Conservation (phyloP, 2,797 vertebrate species). For the Tamandua tetradactyla region DNA sequence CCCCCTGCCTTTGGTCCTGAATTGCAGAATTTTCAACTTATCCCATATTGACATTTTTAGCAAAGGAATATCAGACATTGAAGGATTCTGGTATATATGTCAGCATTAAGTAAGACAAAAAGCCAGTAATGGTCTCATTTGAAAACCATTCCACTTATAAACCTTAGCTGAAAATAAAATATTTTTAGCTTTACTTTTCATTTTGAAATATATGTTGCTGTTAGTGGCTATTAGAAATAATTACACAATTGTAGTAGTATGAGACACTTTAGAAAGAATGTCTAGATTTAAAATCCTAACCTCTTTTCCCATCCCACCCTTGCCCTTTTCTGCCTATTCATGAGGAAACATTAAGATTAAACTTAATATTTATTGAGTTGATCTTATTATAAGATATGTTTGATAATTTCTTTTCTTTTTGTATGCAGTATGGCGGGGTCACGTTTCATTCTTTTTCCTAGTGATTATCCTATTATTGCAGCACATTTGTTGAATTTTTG, state of each 20-base stretch:
- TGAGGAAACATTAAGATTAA: slow-evolving; percentile 36
- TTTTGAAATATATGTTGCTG: not conserved
- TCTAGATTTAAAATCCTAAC: slow-evolving; percentile 45
- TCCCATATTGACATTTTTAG: slow-evolving; percentile 42
- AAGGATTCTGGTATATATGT: slow-evolving; percentile 44
- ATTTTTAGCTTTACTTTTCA: slow-evolving; percentile 10
- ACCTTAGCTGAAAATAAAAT: slow-evolving; percentile 48
- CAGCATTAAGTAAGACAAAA: slow-evolving; percentile 50
- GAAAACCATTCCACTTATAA: slow-evolving; percentile 28
- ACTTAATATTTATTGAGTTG: slow-evolving; percentile 5
- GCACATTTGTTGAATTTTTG: no score
- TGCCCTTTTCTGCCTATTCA: not conserved
- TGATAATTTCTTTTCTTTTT: no score
- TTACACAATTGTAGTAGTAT: slow-evolving; percentile 11
- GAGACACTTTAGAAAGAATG: not conserved
- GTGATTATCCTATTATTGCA: no score
- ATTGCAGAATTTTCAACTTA: slow-evolving; percentile 36
- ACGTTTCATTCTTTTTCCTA: no score
- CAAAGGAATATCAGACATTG: not conserved
- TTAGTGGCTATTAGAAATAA: slow-evolving; percentile 15
- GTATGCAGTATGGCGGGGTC: no score
- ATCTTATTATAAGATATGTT: not conserved
- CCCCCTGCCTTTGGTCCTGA: not conserved
- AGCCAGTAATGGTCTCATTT: not conserved
- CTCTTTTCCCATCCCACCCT: not conserved